Percentiles rank a stretch among this genome's conserved stretches.
Evolutionary conservation across 2,797 vertebrate species (phyloP).

Genomic region (Synanceia verrucosa): DNA sequence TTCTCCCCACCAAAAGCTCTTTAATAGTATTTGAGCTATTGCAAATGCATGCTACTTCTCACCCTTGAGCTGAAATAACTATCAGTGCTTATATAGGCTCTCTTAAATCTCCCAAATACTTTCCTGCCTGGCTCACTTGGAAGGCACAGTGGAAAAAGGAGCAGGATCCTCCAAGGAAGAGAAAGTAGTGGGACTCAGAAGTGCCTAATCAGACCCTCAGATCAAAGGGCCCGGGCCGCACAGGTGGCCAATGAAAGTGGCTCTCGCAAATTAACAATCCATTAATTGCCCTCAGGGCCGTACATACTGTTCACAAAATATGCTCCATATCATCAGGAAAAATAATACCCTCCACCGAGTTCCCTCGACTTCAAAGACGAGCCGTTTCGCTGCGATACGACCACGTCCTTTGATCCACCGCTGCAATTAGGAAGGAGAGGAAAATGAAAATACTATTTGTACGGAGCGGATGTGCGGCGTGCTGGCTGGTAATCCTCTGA

Average conservation of each 20-base stretch:
- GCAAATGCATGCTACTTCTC: conserved; percentile 77
- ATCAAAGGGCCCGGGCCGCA: conserved; percentile 75
- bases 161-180: conserved; percentile 72
- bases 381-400: conserved; percentile 69
- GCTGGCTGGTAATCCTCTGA: conserved; percentile 61
- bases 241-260: conserved; percentile 80
- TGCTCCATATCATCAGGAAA: conserved; percentile 82
- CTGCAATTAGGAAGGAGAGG: conserved; percentile 76
- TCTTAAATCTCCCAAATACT: conserved; percentile 85
- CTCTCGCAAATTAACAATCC: conserved; percentile 79
- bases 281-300: conserved; percentile 77
- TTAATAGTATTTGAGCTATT: conserved; percentile 75
- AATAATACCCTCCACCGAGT: conserved; percentile 74
- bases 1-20: conserved; percentile 40
- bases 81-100: conserved; percentile 81
- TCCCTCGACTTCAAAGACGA: conserved; percentile 79
- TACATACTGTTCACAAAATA: conserved; percentile 75
- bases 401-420: conserved; percentile 76
- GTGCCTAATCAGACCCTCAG: conserved; percentile 77
- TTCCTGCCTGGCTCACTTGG: conserved; percentile 85
- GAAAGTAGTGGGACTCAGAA: conserved; percentile 74
- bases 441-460: conserved; percentile 79
- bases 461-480: conserved; percentile 59
- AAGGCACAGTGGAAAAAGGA: conserved; percentile 81
- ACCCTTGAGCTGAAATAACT: conserved; percentile 84